Percentiles rank a stretch among this genome's conserved stretches.
Conservation (phyloP, 1,140 invertebrate species). For the Venturia canescens region DNA sequence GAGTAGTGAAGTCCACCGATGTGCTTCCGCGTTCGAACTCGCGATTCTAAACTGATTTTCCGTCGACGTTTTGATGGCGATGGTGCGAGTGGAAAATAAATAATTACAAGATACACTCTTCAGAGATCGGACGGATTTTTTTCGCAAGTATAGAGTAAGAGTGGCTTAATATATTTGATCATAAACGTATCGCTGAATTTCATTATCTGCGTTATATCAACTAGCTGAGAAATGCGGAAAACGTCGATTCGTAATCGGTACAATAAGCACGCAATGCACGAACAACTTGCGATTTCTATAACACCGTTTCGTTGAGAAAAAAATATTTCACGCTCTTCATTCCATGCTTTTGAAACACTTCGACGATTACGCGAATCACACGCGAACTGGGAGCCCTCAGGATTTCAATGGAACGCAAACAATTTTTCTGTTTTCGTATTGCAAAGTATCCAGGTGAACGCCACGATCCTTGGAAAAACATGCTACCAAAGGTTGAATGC, state of each 20-base stretch:
- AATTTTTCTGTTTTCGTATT: not conserved
- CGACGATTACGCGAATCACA: conserved; percentile 15
- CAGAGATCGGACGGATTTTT: too few species aligned
- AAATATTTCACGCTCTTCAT: not conserved
- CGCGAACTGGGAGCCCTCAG: not conserved
- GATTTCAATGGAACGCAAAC: not conserved
- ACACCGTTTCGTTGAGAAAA: not conserved
- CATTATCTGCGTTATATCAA: not conserved
- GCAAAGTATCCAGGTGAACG: too few species aligned
- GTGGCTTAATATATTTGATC: not conserved
- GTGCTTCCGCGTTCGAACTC: not conserved
- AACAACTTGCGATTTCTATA: conserved; percentile 40
- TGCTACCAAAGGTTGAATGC: too few species aligned
- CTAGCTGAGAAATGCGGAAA: conserved; percentile 41
- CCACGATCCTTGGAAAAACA: too few species aligned
- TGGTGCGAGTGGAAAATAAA: too few species aligned
- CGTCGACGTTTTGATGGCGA: too few species aligned
- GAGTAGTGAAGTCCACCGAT: not conserved
- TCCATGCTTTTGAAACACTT: not conserved
- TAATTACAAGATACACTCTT: too few species aligned
- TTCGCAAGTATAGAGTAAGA: not conserved
- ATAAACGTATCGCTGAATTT: not conserved
- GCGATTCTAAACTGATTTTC: too few species aligned
- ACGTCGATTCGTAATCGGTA: conserved; percentile 48
- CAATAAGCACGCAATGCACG: conserved; percentile 44